Conservation (phyloP, 2,888 invertebrate genomes). For the Pseudanteris insignis region DNA sequence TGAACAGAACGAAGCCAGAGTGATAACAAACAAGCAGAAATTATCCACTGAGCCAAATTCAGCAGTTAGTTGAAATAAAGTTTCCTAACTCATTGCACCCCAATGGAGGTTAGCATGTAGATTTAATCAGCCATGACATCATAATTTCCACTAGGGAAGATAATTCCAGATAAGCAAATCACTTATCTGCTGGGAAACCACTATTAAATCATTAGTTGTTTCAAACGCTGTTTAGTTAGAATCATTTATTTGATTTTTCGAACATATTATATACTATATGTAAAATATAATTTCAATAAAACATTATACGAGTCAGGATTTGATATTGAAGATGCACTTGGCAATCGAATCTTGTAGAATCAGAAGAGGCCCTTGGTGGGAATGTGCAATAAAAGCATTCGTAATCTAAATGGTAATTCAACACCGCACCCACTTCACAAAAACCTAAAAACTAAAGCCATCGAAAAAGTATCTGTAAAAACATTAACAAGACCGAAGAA, state of each 20-base stretch:
- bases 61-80: slow-evolving; percentile 26
- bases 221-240: neutral
- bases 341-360: too few relatives aligned
- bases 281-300: neutral
- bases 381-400: slow-evolving; percentile 33
- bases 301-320: neutral
- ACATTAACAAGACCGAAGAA: slow-evolving; percentile 53
- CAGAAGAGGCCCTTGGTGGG: slow-evolving; percentile 2
- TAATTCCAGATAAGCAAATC: slow-evolving; percentile 40
- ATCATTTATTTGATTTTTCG: too few relatives aligned
- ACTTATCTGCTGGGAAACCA: slow-evolving; percentile 30
- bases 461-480: slow-evolving; percentile 49
- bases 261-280: too few relatives aligned
- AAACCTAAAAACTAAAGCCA: slow-evolving; percentile 56
- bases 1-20: too few relatives aligned
- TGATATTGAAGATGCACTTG: neutral
- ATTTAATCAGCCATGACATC: slow-evolving; percentile 38
- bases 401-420: slow-evolving; percentile 66
- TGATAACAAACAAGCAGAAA: too few relatives aligned
- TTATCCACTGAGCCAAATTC: slow-evolving; percentile 8
- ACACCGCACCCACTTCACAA: slow-evolving; percentile 62
- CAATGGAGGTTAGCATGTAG: slow-evolving; percentile 30
- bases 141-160: slow-evolving; percentile 40
- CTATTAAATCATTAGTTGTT: slow-evolving; percentile 22
- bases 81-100: slow-evolving; percentile 38